Conservation (phyloP, 2,888 invertebrate genomes). For the Cerastoderma edule region DNA sequence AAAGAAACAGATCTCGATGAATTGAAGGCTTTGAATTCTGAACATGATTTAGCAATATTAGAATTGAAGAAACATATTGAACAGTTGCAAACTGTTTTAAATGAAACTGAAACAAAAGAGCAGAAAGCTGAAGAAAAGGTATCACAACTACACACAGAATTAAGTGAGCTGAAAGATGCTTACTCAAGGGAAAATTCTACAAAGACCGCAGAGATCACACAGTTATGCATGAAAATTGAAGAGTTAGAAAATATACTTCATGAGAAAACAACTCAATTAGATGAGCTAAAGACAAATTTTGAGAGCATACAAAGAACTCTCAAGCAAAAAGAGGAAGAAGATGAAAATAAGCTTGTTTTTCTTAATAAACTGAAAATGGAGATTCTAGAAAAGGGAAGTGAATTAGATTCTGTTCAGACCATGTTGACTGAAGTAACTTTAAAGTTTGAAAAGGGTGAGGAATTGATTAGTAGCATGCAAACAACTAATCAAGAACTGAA, state of each 20-base stretch:
- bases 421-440: not conserved
- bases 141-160: too few species aligned
- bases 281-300: constrained; percentile 11
- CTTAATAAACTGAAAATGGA: not conserved
- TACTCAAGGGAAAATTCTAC: not conserved
- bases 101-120: constrained; percentile 1
- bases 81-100: not conserved
- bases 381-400: not conserved
- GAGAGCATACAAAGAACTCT: not conserved
- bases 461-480: constrained; percentile 5
- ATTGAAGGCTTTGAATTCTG: not conserved
- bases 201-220: not conserved
- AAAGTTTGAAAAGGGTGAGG: not conserved
- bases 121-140: constrained; percentile 47
- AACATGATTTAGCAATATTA: not conserved
- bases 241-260: constrained; percentile 16
- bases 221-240: not conserved
- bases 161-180: constrained; percentile 7
- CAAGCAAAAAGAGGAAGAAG: not conserved
- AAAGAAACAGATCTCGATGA: constrained; percentile 1
- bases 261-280: constrained; percentile 14
- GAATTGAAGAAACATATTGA: constrained; percentile 11
- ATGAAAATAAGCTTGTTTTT: not conserved
- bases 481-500: constrained; percentile 36
- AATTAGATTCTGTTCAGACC: not conserved